phyloP scores from a whole-genome alignment of 2,113 vertebrate species.

The Sitta europaea region DNA sequence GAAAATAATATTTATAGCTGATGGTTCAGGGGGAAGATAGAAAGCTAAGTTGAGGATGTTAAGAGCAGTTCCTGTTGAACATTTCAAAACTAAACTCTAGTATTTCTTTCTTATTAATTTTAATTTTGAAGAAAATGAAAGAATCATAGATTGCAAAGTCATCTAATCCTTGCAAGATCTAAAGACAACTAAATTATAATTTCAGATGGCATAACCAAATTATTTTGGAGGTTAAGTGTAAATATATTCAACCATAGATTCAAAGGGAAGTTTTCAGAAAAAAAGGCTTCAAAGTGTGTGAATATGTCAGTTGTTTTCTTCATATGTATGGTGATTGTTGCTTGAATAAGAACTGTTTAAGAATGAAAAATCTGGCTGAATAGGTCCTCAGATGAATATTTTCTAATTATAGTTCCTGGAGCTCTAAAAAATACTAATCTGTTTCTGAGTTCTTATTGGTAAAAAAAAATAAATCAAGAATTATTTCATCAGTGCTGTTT shows the following conservation, averaged over 20 bases:
- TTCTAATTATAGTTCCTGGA: not conserved
- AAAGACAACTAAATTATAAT: not conserved
- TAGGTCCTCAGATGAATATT: not conserved
- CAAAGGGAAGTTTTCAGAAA: not conserved
- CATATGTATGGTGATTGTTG: not conserved
- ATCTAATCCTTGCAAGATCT: not conserved
- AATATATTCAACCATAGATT: not conserved
- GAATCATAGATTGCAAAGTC: not conserved
- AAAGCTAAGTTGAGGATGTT: accelerated
- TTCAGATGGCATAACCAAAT: not conserved
- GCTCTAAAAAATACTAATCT: too few relatives aligned
- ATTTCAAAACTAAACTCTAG: not conserved
- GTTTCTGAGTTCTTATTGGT: not conserved
- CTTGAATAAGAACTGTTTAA: not conserved
- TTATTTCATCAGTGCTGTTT: not conserved
- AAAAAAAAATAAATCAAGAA: not conserved
- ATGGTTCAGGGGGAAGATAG: not conserved
- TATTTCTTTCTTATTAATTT: not conserved
- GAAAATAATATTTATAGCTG: not conserved
- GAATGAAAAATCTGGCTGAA: not conserved
- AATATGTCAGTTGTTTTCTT: not conserved
- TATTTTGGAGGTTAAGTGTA: not conserved
- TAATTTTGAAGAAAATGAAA: not conserved
- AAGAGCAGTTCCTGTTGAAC: not conserved
- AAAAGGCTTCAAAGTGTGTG: not conserved